Conservation (phyloP, 2,888 invertebrate genomes). For the Tipula vernalis region DNA sequence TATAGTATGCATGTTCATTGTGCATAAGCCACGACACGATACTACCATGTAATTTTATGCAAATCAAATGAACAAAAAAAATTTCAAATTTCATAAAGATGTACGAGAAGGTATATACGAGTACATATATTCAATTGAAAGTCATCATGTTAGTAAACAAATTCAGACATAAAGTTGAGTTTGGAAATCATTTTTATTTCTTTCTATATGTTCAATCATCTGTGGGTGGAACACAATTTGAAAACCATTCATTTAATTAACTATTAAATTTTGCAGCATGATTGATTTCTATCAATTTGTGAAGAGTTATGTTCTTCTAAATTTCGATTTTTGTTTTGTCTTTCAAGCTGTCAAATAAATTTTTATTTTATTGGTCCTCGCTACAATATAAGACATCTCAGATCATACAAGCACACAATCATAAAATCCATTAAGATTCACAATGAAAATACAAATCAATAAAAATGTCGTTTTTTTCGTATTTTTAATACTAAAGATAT, state of each 20-base stretch:
- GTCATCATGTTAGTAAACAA: not conserved
- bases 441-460: not conserved
- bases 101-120: not conserved
- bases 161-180: not conserved
- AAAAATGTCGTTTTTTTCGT: not conserved
- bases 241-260: not conserved
- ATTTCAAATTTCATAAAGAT: too few relatives aligned
- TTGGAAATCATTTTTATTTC: not conserved
- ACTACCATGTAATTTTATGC: too few relatives aligned
- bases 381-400: not conserved
- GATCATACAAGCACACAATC: not conserved
- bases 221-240: not conserved
- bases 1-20: not conserved
- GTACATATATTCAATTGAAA: not conserved
- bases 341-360: not conserved
- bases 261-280: not conserved
- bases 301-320: not conserved
- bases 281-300: not conserved
- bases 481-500: not conserved
- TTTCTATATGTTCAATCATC: not conserved
- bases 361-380: not conserved
- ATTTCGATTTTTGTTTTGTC: not conserved
- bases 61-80: not conserved
- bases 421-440: not conserved
- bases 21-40: too few relatives aligned